Evolutionary conservation across 2,888 invertebrate genomes (phyloP).

Genomic region (Gastracanthus pulcherrimus): DNA sequence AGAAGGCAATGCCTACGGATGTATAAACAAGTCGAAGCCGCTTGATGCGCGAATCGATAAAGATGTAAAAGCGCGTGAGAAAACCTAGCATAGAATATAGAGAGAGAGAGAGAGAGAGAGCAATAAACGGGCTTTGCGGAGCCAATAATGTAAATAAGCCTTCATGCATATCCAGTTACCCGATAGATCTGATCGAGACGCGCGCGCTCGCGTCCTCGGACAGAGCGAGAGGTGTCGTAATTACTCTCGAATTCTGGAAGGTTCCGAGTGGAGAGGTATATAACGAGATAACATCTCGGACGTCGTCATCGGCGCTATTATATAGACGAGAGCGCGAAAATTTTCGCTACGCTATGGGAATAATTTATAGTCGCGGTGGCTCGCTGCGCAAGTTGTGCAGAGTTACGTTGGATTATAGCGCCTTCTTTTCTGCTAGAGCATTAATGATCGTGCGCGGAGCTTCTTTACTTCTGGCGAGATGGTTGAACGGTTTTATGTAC

Average conservation of each 20-base stretch:
- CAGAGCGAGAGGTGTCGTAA: conserved; percentile 1
- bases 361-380: no score
- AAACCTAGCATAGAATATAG: background rate
- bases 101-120: background rate
- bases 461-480: no score
- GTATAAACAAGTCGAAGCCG: background rate
- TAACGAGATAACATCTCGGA: background rate
- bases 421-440: no score
- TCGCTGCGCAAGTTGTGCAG: no score
- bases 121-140: background rate
- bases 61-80: conserved; percentile 25
- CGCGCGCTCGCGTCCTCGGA: no score
- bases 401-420: no score
- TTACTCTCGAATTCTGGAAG: background rate
- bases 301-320: no score
- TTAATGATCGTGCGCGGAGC: no score
- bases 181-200: background rate
- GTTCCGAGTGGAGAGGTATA: background rate
- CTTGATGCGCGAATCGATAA: conserved; percentile 29
- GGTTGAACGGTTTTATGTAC: background rate
- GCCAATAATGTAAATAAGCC: conserved; percentile 14
- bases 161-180: background rate
- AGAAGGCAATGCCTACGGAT: background rate
- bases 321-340: no score
- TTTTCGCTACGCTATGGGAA: background rate